Evolutionary conservation across 2,888 invertebrate species (phyloP).

Genomic region (Ptychoptera albimana): DNA sequence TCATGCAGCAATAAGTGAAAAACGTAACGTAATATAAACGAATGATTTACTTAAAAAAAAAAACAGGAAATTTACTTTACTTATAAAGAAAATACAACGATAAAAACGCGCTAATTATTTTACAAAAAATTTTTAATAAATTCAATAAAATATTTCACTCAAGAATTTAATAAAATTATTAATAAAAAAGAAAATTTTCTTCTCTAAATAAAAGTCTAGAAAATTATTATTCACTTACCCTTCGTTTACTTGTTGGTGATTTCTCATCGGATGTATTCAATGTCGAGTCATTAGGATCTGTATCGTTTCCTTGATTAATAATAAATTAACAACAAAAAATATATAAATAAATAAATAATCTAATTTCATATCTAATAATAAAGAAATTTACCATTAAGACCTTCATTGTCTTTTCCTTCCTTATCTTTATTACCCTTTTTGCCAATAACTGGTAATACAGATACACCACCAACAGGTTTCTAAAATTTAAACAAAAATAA

Average conservation of each 20-base stretch:
- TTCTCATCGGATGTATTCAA: conserved; percentile 33
- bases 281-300: conserved; percentile 27
- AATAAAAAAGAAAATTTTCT: not conserved
- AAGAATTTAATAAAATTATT: not conserved
- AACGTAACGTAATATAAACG: too few species aligned
- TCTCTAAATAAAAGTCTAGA: not conserved
- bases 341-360: not conserved
- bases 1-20: too few species aligned
- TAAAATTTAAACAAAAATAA: conserved; percentile 30
- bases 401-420: conserved; percentile 37
- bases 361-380: not conserved
- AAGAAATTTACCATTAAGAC: conserved; percentile 17
- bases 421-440: conserved; percentile 40
- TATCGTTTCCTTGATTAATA: conserved; percentile 39
- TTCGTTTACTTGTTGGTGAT: conserved; percentile 22
- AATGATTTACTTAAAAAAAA: too few species aligned
- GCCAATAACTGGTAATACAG: conserved; percentile 51
- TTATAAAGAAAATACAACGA: too few species aligned
- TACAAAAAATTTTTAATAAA: too few species aligned
- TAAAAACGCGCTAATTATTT: too few species aligned
- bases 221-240: conserved; percentile 6
- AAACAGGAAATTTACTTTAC: too few species aligned
- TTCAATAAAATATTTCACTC: not conserved
- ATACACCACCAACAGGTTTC: conserved; percentile 74
- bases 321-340: conserved; percentile 16